Percentiles rank a stretch among this genome's conserved stretches.
phyloP scores from a whole-genome alignment of 2,888 invertebrate genomes.

The Anthophora plumipes region DNA sequence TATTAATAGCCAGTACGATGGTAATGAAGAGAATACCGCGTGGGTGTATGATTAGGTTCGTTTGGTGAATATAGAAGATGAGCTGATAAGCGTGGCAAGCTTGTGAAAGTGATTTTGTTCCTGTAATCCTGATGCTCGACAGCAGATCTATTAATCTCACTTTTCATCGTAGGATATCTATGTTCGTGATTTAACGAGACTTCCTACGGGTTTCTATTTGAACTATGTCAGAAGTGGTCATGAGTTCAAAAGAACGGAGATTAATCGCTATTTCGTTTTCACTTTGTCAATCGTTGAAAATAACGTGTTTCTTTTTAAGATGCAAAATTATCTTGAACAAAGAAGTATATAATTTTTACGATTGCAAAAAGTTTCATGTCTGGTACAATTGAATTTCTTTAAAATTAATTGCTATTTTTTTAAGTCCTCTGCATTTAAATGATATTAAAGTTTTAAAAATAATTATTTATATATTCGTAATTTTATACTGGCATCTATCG shows the following conservation, averaged over 20 bases:
- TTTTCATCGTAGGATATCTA: not conserved
- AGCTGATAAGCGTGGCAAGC: constrained; percentile 7
- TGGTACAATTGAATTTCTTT: not conserved
- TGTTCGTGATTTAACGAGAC: not conserved
- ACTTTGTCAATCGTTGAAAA: not conserved
- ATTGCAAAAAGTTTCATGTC: no score
- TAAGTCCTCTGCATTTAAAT: no score
- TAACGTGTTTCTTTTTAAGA: not conserved
- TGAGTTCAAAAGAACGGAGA: not conserved
- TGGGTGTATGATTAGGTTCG: constrained; percentile 10
- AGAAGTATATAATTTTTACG: no score
- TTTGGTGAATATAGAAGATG: not conserved
- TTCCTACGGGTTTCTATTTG: not conserved
- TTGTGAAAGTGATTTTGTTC: constrained; percentile 12
- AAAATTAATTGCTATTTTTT: not conserved
- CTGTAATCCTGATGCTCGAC: not conserved
- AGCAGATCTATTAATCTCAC: constrained; percentile 17
- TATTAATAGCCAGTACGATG: constrained; percentile 15
- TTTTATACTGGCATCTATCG: no score
- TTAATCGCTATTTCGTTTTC: not conserved
- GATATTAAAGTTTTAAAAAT: no score
- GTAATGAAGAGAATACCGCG: constrained; percentile 10
- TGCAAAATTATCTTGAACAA: not conserved
- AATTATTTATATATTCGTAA: no score
- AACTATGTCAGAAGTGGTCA: not conserved